phyloP scores from a whole-genome alignment of 2,797 vertebrate species.

The Artibeus jamaicensis region DNA sequence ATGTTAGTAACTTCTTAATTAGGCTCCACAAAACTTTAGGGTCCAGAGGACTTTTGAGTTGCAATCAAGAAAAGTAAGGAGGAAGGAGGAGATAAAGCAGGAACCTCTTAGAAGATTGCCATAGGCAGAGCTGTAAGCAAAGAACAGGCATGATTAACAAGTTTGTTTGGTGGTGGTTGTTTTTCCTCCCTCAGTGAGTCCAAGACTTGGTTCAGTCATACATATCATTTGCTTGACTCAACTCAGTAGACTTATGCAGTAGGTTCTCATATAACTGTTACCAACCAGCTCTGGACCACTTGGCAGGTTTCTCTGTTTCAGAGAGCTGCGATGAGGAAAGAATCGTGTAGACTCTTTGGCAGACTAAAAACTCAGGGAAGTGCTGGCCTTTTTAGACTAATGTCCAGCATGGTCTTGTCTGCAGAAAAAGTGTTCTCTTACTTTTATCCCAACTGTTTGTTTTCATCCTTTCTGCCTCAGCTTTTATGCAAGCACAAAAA shows the following conservation, averaged over 20 bases:
- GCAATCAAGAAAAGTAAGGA: background rate
- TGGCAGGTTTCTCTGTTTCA: background rate
- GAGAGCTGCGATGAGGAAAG: background rate
- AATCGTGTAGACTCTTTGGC: background rate
- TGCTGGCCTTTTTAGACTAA: background rate
- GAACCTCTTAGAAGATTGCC: background rate
- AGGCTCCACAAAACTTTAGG: background rate
- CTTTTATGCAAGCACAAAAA: background rate
- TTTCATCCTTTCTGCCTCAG: background rate
- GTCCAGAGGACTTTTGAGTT: background rate
- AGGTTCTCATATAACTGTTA: background rate
- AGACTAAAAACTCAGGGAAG: background rate
- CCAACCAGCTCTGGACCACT: background rate
- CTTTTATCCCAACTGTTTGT: background rate
- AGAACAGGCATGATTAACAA: background rate
- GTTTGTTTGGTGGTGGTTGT: background rate
- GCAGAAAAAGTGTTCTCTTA: background rate
- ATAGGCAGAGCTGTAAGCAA: background rate
- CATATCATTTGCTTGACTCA: background rate
- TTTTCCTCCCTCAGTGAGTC: background rate
- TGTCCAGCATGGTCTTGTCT: background rate
- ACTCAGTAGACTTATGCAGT: background rate
- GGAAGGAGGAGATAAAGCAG: background rate
- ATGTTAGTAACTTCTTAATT: background rate
- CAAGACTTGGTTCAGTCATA: background rate